Evolutionary conservation across 2,888 invertebrate genomes (phyloP), one percentile per base, ranked within the genome.

Genomic region (Chaetogeoica ovagalla): DNA sequence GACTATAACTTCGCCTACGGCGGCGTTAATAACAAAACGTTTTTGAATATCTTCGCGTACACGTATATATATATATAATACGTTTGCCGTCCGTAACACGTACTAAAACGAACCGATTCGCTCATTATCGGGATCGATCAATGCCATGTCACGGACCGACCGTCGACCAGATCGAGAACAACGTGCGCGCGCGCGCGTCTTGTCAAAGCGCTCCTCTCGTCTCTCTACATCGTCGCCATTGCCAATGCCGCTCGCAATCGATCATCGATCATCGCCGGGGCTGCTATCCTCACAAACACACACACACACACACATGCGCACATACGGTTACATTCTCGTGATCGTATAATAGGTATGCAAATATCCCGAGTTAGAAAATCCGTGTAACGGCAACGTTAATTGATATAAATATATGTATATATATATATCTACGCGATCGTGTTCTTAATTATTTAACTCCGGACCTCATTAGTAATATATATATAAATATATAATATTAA

Each of bases 121-220:
- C 60, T 79, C 65, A 43, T 79, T 79, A 71, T 79, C 79, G 79
- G 52, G 57, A 71, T 79, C 79, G 79, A 79, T 79, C 70, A 79
- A 79, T 39, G 77, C 74, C 65, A 39, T 52, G 63, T 55, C 63
- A 37, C 52, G 30, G 21, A n/a, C 37, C 17, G 43, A 1, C 43
- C 43, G 43, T 43, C 19, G 75, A 0, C 55, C 7, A 55, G 63
- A 71, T 55, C 62, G 15, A n/a, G 77, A 69, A 30, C 69, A 17
- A 30, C 66, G 57, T 2, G n/a, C 30, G 30, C 30, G 30, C 30
- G 30, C 59, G 48, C 43, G 52, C 62, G 48, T 76, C 52, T 23
- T 37, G 70, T 77, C 77, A 77, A 70, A 70, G 62, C 1, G 68
- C 48, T 30, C 59, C 62, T 55, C 30, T 52, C 69, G 69, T 43